A percentile compares a stretch with the other conserved stretches of the same genome.
phyloP scores from a whole-genome alignment of 2,797 vertebrate species.

The Brotula barbata region DNA sequence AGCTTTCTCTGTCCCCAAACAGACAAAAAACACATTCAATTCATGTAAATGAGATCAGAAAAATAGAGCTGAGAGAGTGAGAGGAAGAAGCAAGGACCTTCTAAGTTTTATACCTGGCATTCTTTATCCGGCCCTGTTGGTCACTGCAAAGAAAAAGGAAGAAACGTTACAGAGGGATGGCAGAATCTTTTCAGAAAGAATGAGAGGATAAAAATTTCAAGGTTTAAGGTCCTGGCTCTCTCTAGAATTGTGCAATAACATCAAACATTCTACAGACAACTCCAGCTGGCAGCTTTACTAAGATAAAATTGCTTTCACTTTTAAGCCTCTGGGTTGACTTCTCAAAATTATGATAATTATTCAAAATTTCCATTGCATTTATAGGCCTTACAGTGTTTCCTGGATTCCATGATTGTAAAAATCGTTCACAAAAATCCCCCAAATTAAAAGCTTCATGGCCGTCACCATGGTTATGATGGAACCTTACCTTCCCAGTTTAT shows the following conservation, averaged over 20 bases:
- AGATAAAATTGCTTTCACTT: no score
- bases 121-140: constrained; percentile 95
- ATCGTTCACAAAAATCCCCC: no score
- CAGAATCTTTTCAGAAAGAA: neutral
- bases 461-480: neutral
- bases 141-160: constrained; percentile 77
- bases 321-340: no score
- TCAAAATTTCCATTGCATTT: no score
- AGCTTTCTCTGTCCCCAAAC: constrained; percentile 34
- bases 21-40: constrained; percentile 35
- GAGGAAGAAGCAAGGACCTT: neutral
- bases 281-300: no score
- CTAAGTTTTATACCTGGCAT: constrained; percentile 85
- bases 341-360: no score
- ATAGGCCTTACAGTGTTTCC: no score
- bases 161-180: constrained; percentile 41
- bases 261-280: no score
- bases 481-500: constrained; percentile 92
- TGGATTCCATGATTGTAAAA: no score
- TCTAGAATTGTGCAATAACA: no score
- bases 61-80: neutral
- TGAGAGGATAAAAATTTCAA: neutral
- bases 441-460: neutral
- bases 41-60: constrained; percentile 24
- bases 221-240: constrained; percentile 8